Conservation (phyloP, 2,888 invertebrate species). For the Zaprionus lineosus region DNA sequence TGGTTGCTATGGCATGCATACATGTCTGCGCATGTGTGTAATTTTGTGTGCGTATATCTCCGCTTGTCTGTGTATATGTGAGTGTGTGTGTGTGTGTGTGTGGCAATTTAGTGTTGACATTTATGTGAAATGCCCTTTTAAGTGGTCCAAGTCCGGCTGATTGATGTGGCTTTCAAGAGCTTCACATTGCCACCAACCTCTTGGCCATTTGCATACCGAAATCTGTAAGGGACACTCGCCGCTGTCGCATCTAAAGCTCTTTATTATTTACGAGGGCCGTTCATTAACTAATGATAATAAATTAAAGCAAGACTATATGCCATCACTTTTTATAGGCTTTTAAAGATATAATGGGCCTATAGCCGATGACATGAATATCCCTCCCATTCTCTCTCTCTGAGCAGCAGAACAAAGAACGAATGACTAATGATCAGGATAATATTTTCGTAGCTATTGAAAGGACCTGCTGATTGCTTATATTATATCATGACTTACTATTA, state of each 20-base stretch:
- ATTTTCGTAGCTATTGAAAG: too few species aligned
- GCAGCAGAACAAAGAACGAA: too few species aligned
- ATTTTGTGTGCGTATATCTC: conserved; percentile 2
- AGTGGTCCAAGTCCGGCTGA: conserved; percentile 50
- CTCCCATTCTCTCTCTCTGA: too few species aligned
- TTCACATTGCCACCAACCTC: conserved; percentile 7
- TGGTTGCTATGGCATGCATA: too few species aligned
- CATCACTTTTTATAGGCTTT: not conserved
- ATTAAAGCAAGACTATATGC: too few species aligned
- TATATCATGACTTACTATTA: too few species aligned
- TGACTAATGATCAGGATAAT: too few species aligned
- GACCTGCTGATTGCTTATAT: too few species aligned
- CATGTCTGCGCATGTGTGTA: too few species aligned
- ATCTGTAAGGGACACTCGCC: conserved; percentile 19
- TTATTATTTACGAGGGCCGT: conserved; percentile 10
- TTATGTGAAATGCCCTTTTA: conserved; percentile 64
- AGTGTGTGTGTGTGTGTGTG: conserved; percentile 19
- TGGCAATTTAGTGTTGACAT: conserved; percentile 68
- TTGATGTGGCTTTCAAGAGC: conserved; percentile 54
- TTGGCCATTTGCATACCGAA: conserved; percentile 36
- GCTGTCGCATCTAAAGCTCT: not conserved
- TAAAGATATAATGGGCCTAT: not conserved
- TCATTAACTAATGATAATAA: not conserved
- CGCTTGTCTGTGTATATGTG: conserved; percentile 11
- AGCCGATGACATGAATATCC: too few species aligned